A percentile compares a stretch with the other conserved stretches of the same genome.
Evolutionary conservation across 2,888 invertebrate genomes (phyloP).

Genomic region (Diaprepes abbreviatus): DNA sequence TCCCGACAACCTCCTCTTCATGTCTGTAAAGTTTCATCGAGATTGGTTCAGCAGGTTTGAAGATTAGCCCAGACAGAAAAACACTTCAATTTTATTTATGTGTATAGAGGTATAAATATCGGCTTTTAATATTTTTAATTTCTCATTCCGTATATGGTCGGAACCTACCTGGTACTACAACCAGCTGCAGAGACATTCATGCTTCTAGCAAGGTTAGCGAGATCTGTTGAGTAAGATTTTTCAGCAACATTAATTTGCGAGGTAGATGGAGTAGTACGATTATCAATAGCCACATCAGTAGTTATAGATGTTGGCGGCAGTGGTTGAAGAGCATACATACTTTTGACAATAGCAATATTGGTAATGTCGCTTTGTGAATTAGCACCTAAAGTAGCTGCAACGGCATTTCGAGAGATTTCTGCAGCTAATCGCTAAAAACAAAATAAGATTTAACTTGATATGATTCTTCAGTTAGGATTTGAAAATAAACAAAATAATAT

Average conservation of each 20-base stretch:
- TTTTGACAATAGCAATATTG: conserved; percentile 59
- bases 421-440: conserved; percentile 76
- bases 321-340: conserved; percentile 57
- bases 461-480: too few relatives aligned
- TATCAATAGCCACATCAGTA: conserved; percentile 50
- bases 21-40: too few relatives aligned
- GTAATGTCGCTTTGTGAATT: conserved; percentile 54
- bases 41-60: too few relatives aligned
- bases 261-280: conserved; percentile 52
- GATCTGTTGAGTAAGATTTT: conserved; percentile 54
- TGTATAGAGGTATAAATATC: too few relatives aligned
- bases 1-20: too few relatives aligned
- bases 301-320: conserved; percentile 51
- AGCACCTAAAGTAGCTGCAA: conserved; percentile 69
- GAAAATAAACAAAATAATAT: too few relatives aligned
- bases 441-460: too few relatives aligned
- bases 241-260: conserved; percentile 56
- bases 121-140: too few relatives aligned
- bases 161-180: conserved; percentile 41
- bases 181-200: conserved; percentile 41
- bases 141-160: too few relatives aligned
- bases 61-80: too few relatives aligned
- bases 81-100: too few relatives aligned
- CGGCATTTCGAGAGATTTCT: conserved; percentile 78
- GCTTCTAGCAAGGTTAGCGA: conserved; percentile 52